A percentile compares a stretch with the other conserved stretches of the same genome.
Evolutionary conservation across 2,888 invertebrate genomes (phyloP).

Genomic region (Cantharis lateralis): DNA sequence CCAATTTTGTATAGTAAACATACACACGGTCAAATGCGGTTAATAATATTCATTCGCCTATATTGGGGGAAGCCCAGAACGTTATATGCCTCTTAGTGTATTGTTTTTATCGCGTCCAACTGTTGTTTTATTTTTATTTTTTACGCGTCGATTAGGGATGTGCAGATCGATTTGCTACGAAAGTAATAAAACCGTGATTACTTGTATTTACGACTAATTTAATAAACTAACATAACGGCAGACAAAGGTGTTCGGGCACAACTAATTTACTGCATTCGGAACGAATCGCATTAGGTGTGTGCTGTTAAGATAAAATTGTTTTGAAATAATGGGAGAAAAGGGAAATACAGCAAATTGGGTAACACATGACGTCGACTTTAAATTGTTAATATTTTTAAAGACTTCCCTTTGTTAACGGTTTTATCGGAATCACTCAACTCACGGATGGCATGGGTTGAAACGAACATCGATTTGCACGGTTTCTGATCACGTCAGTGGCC

Average conservation of each 20-base stretch:
- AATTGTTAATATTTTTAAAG: neutral
- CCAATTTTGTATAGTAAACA: conserved; percentile 28
- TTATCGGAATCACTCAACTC: conserved; percentile 25
- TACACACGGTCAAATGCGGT: conserved; percentile 30
- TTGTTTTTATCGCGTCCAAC: conserved; percentile 40
- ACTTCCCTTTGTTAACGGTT: conserved; percentile 13
- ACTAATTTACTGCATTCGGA: neutral
- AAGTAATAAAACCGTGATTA: neutral
- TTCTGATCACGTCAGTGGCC: conserved; percentile 55
- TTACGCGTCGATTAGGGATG: neutral
- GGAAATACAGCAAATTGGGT: neutral
- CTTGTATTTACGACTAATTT: neutral
- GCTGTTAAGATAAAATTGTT: neutral
- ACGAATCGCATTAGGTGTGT: neutral
- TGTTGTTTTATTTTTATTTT: neutral
- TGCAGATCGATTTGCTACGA: neutral
- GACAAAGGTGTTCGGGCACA: neutral
- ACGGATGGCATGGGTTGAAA: conserved; percentile 45
- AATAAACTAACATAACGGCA: neutral
- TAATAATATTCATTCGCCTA: conserved; percentile 28
- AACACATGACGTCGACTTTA: neutral
- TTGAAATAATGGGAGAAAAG: neutral
- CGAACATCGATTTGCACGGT: conserved; percentile 56
- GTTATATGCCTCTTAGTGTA: conserved; percentile 43
- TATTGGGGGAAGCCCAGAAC: conserved; percentile 42